A percentile compares a stretch with the other conserved stretches of the same genome.
phyloP scores from a whole-genome alignment of 1,140 invertebrate genomes.

The Subanguina moxae region DNA sequence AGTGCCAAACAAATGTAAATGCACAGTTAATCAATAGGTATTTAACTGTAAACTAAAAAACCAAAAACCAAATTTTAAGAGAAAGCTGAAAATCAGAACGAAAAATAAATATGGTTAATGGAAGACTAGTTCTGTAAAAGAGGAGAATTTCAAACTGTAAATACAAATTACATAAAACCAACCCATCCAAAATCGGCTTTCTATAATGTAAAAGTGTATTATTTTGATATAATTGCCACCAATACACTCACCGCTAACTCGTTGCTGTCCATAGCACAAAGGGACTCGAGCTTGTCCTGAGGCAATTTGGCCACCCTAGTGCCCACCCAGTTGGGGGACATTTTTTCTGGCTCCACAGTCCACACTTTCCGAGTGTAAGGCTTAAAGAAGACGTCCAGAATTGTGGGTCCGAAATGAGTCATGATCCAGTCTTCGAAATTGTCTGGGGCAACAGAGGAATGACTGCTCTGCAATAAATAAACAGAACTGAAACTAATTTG shows the following conservation, averaged over 20 bases:
- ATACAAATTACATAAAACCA: constrained; percentile 53
- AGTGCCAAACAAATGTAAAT: too few relatives aligned
- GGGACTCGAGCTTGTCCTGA: constrained; percentile 53
- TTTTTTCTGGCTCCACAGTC: constrained; percentile 56
- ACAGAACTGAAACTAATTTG: too few relatives aligned
- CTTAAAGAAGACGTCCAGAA: constrained; percentile 57
- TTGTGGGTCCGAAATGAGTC: constrained; percentile 56
- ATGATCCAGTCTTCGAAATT: constrained; percentile 58
- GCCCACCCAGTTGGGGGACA: constrained; percentile 55
- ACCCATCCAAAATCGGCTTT: constrained; percentile 59
- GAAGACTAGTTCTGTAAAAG: too few relatives aligned
- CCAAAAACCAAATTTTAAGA: too few relatives aligned
- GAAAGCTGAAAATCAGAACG: too few relatives aligned
- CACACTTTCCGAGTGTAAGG: constrained; percentile 58
- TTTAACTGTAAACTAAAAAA: too few relatives aligned
- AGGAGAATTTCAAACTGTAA: constrained; percentile 27
- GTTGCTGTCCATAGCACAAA: constrained; percentile 54
- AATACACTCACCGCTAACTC: constrained; percentile 40
- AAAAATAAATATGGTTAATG: too few relatives aligned
- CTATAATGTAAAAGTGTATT: constrained; percentile 24
- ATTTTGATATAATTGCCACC: constrained; percentile 1
- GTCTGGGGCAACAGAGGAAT: constrained; percentile 19
- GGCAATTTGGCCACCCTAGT: constrained; percentile 57
- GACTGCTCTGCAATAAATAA: constrained; percentile 28
- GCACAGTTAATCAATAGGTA: too few relatives aligned